Evolutionary conservation across 2,888 invertebrate species (phyloP), one percentile per base, ranked within the genome.

Genomic region (Zhuqinia jingwanae): DNA sequence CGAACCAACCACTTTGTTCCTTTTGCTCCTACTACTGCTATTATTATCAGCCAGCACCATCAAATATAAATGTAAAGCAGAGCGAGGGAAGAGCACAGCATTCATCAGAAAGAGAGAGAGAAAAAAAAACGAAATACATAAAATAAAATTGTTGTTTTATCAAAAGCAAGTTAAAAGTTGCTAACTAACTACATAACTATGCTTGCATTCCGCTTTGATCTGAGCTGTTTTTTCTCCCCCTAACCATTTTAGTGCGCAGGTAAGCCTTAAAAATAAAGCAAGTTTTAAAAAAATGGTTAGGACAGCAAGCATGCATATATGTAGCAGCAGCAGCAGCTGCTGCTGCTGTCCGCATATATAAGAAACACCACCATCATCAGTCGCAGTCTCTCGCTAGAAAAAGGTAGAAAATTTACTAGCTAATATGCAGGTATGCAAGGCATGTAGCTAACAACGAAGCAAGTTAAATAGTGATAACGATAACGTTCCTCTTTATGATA

Each of bases 21-120:
- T 73, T 36, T 73, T 50, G 50, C 73, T 73, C 73, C 73, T 73
- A n/a, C 27, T 73, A n/a, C 50, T 73, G 27, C 58, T 50, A 58
- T 75, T 58, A 83, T 83, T 83, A 83, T 83, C 83, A 47, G 68
- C 65, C 53, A 83, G 83, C 65, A 63, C 15, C 68, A 83, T 83
- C 83, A 76, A 81, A 76, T 6, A 36, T 6, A 68, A 63, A 77
- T 77, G 77, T 58, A 65, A 58, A 80, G 79, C 68, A 80, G 80
- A 50, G 45, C 80, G 45, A 56, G 22, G 10, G 36, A 36, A 36
- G 36, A 36, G 36, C n/a, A n/a, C n/a, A n/a, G n/a, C n/a, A n/a
- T n/a, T n/a, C n/a, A n/a, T n/a, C n/a, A n/a, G n/a, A n/a, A n/a
- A n/a, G n/a, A n/a, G 60, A 22, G 22, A 60, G 60, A 47, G 47